A percentile compares a stretch with the other conserved stretches of the same genome.
Evolutionary conservation across 1,140 invertebrate species (phyloP).

Genomic region (Drosophila repleta): DNA sequence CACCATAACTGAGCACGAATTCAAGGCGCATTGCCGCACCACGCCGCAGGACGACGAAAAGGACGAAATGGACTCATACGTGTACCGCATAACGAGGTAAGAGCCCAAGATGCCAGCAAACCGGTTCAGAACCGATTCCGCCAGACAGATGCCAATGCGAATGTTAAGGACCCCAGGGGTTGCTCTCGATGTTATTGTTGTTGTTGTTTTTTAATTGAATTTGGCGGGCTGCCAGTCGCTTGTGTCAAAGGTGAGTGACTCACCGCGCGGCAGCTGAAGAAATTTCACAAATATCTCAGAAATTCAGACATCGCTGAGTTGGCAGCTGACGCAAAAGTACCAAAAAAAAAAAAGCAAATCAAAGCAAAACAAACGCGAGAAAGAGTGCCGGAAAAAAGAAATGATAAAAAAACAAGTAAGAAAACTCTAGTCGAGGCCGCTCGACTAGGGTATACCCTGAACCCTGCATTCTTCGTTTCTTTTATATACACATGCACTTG

Average conservation of each 20-base stretch:
- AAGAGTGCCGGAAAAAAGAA: neutral
- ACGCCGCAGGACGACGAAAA: conserved; percentile 56
- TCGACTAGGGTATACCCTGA: too few relatives aligned
- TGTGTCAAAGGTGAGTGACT: conserved; percentile 2
- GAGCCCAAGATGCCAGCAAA: conserved; percentile 29
- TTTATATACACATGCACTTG: too few relatives aligned
- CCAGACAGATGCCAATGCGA: conserved; percentile 22
- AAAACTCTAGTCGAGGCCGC: too few relatives aligned
- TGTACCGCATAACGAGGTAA: conserved; percentile 70
- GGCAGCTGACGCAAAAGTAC: conserved; percentile 24
- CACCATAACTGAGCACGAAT: conserved; percentile 68
- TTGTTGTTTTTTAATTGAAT: too few relatives aligned
- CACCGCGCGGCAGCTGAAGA: neutral
- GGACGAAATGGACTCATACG: conserved; percentile 46
- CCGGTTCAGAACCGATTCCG: conserved; percentile 24
- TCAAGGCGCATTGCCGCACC: conserved; percentile 53
- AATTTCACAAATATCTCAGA: neutral
- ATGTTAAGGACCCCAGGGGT: conserved; percentile 22
- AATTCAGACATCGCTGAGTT: conserved; percentile 20
- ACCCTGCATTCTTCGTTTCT: too few relatives aligned
- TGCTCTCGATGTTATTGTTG: conserved; percentile 1
- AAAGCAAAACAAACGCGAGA: conserved; percentile 34
- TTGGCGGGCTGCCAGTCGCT: conserved; percentile 17
- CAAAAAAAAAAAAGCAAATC: conserved; percentile 22
- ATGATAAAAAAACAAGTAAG: too few relatives aligned